Conservation (phyloP, 2,888 invertebrate genomes). For the Caenorhabditis imperialis region DNA sequence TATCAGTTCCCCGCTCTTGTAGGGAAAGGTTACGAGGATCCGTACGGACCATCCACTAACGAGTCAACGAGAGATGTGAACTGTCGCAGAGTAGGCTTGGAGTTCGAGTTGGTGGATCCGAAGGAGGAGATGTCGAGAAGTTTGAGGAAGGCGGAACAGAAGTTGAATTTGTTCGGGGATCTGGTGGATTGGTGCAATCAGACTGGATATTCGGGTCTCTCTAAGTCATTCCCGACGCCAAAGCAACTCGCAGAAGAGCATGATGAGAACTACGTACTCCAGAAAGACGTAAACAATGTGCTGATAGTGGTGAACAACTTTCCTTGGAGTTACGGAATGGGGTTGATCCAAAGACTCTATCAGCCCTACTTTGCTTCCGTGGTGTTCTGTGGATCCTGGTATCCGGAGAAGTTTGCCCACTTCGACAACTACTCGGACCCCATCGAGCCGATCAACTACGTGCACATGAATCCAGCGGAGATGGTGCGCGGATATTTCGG, state of each 20-base stretch:
- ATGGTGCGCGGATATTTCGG: constrained; percentile 22
- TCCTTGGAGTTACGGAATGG: constrained; percentile 25
- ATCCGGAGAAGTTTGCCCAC: constrained; percentile 3
- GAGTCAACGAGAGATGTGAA: constrained; percentile 20
- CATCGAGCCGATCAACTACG: constrained; percentile 35
- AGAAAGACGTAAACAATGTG: constrained; percentile 9
- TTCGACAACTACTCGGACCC: constrained; percentile 15
- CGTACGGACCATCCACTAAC: constrained; percentile 6
- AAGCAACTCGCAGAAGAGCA: constrained; percentile 12
- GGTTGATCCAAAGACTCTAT: constrained; percentile 40
- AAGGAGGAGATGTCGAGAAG: constrained; percentile 2
- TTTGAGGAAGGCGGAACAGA: not conserved
- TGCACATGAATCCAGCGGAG: constrained; percentile 44
- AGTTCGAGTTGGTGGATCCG: constrained; percentile 20
- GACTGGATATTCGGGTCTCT: constrained; percentile 22
- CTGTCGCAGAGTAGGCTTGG: constrained; percentile 23
- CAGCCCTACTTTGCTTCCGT: constrained; percentile 45
- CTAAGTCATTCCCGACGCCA: constrained; percentile 9
- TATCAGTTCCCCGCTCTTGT: constrained; percentile 14
- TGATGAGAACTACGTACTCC: constrained; percentile 3
- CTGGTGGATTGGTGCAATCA: constrained; percentile 30
- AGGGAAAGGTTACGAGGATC: not conserved
- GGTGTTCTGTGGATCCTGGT: constrained; percentile 47
- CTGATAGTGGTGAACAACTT: constrained; percentile 44
- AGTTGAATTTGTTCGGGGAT: constrained; percentile 25